Evolutionary conservation across 2,113 vertebrate species (phyloP), one percentile per base, ranked within the genome.

Genomic region (Trogon melanurus): DNA sequence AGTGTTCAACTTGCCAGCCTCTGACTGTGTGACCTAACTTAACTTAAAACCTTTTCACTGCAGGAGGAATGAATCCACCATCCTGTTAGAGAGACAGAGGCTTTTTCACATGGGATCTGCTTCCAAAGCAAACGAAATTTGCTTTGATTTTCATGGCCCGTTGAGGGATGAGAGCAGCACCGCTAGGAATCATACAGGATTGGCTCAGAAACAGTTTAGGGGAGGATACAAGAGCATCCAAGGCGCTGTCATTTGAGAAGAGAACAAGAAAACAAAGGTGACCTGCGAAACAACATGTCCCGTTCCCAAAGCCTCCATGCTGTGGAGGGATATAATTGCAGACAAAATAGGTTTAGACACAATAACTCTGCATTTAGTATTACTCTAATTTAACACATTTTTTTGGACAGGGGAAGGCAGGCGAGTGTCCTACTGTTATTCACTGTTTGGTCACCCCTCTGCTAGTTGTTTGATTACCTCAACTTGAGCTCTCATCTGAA

Each of bases 141-240:
- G 53, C 90, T 94, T 92, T 91, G 85, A 92, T 91, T 95, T 92
- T 78, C 79, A 44, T 87, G 85, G 56, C 76, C 57, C 85, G 50
- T 80, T 6, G 29, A 93, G 47, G 54, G 70, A 82, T 34, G 76
- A 75, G 50, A 92, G 73, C 76, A 93, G 65, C 54, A 32, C 69
- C 3, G 3, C 58, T 27, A 89, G 27, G 69, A 78, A 41, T 58
- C 64, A 15, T 14, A 19, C 11, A 64, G 79, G 45, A 50, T 23
- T 91, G 91, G 38, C 79, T 87, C 86, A 80, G 79, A 70, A 80
- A 45, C 19, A n/a, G 57, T 75, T 87, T 69, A 65, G 87, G 89
- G 53, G 38, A 86, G 56, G 26, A 38, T 74, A 65, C 22, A 51
- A n/a, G 45, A 89, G 38, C 44, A 75, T 41, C 79, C 26, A 25